Conservation (phyloP, 2,888 invertebrate genomes). For the Ophion slaviceki region DNA sequence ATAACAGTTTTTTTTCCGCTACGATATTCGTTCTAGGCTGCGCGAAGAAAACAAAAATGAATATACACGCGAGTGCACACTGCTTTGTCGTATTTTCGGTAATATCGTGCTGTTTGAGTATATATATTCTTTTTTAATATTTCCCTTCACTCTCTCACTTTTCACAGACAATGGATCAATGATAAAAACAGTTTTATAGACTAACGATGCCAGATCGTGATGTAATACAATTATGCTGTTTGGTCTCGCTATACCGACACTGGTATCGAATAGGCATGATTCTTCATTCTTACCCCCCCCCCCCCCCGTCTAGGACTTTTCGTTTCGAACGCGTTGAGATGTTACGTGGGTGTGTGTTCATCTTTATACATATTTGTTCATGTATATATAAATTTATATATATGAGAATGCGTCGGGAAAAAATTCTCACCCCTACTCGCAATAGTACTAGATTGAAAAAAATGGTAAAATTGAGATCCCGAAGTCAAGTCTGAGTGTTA, state of each 20-base stretch:
- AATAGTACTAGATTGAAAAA: neutral
- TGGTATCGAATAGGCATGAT: conserved; percentile 25
- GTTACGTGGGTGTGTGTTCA: conserved; percentile 5
- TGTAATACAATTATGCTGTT: conserved; percentile 54
- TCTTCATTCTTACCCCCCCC: conserved; percentile 15
- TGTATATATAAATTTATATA: neutral
- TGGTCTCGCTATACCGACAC: conserved; percentile 30
- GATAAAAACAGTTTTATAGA: conserved; percentile 55
- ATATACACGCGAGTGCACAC: neutral
- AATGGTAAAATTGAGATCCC: neutral
- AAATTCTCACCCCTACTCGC: neutral
- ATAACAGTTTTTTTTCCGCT: conserved; percentile 46
- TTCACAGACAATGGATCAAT: conserved; percentile 37
- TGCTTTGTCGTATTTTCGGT: neutral
- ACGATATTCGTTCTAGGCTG: conserved; percentile 46
- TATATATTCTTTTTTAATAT: conserved; percentile 26
- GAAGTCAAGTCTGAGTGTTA: neutral
- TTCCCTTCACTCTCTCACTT: conserved; percentile 23
- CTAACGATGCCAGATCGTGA: conserved; percentile 67
- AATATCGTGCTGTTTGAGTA: conserved; percentile 25
- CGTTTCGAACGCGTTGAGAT: conserved; percentile 29
- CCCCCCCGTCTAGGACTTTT: conserved; percentile 6
- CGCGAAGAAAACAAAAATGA: conserved; percentile 28
- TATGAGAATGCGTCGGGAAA: neutral
- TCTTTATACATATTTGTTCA: conserved; percentile 1